A percentile compares a stretch with the other conserved stretches of the same genome.
These are phyloP conservation scores for Oopsacas minuta DNA, from an alignment of 37 sponge, comb jelly and placozoan species.

Conservation along the genomic window DNA sequence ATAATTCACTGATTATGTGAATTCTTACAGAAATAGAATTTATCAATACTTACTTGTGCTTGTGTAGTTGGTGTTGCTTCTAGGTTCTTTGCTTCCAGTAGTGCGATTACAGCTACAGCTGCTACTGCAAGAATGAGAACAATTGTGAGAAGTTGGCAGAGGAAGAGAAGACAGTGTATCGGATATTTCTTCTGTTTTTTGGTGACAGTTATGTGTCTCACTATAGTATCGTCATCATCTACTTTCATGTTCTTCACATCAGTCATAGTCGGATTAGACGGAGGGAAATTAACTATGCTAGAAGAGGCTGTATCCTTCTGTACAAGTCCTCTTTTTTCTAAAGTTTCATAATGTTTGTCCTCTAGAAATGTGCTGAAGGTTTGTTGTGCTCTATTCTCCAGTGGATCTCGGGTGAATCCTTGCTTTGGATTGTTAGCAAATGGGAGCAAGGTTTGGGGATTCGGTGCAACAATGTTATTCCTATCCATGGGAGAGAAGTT, in stretches of 20 bases:
- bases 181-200: not conserved
- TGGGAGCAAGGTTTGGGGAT: not conserved
- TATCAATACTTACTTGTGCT: not conserved
- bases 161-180: not conserved
- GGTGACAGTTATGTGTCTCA: not conserved
- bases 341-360: not conserved
- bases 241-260: not conserved
- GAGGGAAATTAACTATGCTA: not conserved
- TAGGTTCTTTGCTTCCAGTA: not conserved
- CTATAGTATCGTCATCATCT: not conserved
- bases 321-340: not conserved
- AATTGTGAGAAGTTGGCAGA: not conserved
- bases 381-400: not conserved
- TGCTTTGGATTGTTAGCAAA: not conserved
- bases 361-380: not conserved
- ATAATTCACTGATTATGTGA: too few relatives aligned
- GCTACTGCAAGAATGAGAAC: not conserved
- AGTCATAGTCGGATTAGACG: not conserved
- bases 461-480: not conserved
- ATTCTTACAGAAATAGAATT: too few relatives aligned
- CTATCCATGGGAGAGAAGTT: not conserved
- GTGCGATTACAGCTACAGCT: slow-evolving; percentile 15
- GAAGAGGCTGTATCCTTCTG: not conserved
- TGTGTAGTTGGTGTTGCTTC: not conserved
- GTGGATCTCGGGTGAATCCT: not conserved